Evolutionary conservation across 2,888 invertebrate genomes (phyloP).

Genomic region (Nebria brevicollis): DNA sequence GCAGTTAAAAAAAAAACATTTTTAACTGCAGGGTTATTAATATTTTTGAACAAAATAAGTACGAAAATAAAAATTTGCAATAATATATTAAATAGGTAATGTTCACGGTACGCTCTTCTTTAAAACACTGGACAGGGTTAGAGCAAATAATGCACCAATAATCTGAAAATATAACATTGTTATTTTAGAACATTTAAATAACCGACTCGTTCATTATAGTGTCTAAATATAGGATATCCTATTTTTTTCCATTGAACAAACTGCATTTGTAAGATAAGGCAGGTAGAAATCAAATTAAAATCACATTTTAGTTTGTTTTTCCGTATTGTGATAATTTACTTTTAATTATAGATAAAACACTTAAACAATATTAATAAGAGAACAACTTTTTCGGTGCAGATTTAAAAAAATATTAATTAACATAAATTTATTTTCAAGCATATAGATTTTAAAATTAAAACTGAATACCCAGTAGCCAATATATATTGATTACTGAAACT

Average conservation of each 20-base stretch:
- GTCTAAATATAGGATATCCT: background rate
- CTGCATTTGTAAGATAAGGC: background rate
- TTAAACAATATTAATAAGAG: no score
- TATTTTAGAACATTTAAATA: background rate
- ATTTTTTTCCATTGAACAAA: background rate
- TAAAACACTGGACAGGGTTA: constrained; percentile 83
- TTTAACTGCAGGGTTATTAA: no score
- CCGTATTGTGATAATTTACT: background rate
- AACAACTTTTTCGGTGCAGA: no score
- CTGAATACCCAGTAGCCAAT: no score
- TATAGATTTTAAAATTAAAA: no score
- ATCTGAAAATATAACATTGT: constrained; percentile 66
- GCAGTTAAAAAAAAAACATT: no score
- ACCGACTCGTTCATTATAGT: background rate
- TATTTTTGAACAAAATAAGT: no score
- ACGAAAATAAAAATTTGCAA: no score
- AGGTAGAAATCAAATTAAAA: background rate
- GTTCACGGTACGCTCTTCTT: constrained; percentile 20
- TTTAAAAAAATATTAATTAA: no score
- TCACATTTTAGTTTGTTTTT: background rate
- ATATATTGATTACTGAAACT: no score
- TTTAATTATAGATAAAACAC: background rate
- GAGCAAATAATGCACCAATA: constrained; percentile 85
- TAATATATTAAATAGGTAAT: background rate
- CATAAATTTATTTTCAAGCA: no score